Conservation (phyloP, 2,888 invertebrate genomes). For the Drosophila dives region DNA sequence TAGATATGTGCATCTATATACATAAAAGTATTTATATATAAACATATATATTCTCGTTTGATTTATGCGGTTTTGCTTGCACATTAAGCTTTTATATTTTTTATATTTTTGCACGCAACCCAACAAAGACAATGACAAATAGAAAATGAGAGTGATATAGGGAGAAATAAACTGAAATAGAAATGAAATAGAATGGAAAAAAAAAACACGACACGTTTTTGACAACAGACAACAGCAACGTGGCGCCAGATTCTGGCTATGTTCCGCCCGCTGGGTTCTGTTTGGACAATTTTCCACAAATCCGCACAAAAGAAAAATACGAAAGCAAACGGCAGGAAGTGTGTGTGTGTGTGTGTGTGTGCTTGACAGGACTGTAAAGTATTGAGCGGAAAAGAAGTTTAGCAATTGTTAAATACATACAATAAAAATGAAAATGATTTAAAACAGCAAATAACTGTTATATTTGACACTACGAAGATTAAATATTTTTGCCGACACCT, state of each 20-base stretch:
- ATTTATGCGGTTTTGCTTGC: conserved; percentile 62
- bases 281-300: conserved; percentile 30
- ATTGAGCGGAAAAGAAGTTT: conserved; percentile 27
- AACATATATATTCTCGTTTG: conserved; percentile 29
- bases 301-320: conserved; percentile 22
- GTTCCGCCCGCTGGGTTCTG: conserved; percentile 13
- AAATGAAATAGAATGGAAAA: conserved; percentile 23
- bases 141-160: background rate
- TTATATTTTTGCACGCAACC: conserved; percentile 66
- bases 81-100: conserved; percentile 52
- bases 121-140: conserved; percentile 33
- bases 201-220: conserved; percentile 54
- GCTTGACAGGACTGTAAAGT: background rate
- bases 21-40: conserved; percentile 5
- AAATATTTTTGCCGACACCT: background rate
- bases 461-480: background rate
- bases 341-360: conserved; percentile 6
- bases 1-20: conserved; percentile 8
- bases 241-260: conserved; percentile 66
- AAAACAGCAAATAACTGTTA: background rate
- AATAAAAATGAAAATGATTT: conserved; percentile 35
- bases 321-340: conserved; percentile 20
- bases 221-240: conserved; percentile 64
- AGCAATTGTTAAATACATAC: conserved; percentile 34
- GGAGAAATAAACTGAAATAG: conserved; percentile 17